Evolutionary conservation across 2,113 vertebrate species (phyloP), one percentile per base, ranked within the genome.

Genomic region (Ptilorrhoa leucosticta): DNA sequence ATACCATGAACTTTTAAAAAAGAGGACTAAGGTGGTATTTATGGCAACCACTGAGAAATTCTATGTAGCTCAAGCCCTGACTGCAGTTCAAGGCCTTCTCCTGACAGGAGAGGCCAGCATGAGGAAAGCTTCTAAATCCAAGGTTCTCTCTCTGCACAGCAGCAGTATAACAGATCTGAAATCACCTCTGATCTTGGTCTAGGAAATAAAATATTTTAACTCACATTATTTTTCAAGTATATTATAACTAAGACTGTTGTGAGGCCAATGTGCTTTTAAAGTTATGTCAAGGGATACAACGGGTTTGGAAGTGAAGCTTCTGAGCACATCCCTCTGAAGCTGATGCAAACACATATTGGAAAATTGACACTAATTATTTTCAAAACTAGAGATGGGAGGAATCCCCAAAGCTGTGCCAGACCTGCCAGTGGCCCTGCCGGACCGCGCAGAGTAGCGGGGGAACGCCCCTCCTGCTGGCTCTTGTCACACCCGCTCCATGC

Each of bases 391-490:
- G 31, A n/a, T 0, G 6, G 33, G 18, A 47, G 48, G 16, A 64
- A 10, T 1, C 17, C 3, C 13, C 8, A 1, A 3, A 14, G 57
- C 8, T 13, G 42, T 30, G 70, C 15, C 33, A 87, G 95, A 99
- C 99, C 99, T 99, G 99, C 98, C 99, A 99, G 96, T 99, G 99
- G 30, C 99, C 99, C 96, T 99, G 99, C 68, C 99, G 98, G 35
- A 99, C 99, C 0, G 99, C 98, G 6, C 99, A 99, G 93, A 99
- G 99, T 2, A 99, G 96, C 0, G 99, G 98, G 15, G 98, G 97
- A 14, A 98, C 96, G 11, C 99, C 99, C 69, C 99, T 98, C 89
- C 99, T 96, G 96, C 99, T 99, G 10, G 97, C 96, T 95, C 98
- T 98, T 12, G 97, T 98, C 89, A 99, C 99, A 11, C 96, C 96